phyloP scores from a whole-genome alignment of 2,113 vertebrate genomes.

The Sebastes fasciatus region DNA sequence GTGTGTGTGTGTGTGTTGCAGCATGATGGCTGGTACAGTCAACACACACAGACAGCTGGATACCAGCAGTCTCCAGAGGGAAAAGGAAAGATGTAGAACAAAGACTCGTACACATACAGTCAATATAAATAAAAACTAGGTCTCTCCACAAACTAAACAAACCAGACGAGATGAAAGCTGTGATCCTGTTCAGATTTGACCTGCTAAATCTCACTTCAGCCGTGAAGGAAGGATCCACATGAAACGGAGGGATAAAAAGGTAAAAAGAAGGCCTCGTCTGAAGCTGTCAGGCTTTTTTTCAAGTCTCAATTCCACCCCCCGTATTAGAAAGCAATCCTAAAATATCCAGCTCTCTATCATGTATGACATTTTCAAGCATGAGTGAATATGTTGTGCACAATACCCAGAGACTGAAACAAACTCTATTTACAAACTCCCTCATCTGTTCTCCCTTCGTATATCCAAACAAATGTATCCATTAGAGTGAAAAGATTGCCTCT shows the following conservation, averaged over 20 bases:
- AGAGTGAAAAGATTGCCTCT: conserved; percentile 67
- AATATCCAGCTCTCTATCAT: conserved; percentile 18
- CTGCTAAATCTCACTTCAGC: conserved; percentile 5
- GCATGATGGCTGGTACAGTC: conserved; percentile 77
- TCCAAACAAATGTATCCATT: conserved; percentile 60
- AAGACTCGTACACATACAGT: conserved; percentile 39
- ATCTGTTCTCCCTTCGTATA: conserved; percentile 44
- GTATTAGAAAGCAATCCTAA: conserved; percentile 18
- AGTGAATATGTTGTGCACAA: conserved; percentile 19
- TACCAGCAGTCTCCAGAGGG: conserved; percentile 65
- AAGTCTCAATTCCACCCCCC: not conserved
- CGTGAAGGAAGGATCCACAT: not conserved
- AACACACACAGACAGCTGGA: conserved; percentile 77
- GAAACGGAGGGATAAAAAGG: conserved; percentile 34
- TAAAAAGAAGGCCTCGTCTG: not conserved
- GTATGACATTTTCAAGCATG: conserved; percentile 26
- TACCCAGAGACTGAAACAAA: conserved; percentile 34
- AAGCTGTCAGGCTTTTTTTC: conserved; percentile 14
- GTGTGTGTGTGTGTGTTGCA: conserved; percentile 43
- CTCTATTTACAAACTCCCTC: conserved; percentile 49
- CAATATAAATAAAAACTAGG: conserved; percentile 2
- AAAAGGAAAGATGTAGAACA: conserved; percentile 50
- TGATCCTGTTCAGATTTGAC: conserved; percentile 14
- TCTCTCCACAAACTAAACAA: conserved; percentile 11
- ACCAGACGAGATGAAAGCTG: conserved; percentile 7